A percentile compares a stretch with the other conserved stretches of the same genome.
phyloP scores from a whole-genome alignment of 2,113 vertebrate species.

The Hippocampus barbouri region DNA sequence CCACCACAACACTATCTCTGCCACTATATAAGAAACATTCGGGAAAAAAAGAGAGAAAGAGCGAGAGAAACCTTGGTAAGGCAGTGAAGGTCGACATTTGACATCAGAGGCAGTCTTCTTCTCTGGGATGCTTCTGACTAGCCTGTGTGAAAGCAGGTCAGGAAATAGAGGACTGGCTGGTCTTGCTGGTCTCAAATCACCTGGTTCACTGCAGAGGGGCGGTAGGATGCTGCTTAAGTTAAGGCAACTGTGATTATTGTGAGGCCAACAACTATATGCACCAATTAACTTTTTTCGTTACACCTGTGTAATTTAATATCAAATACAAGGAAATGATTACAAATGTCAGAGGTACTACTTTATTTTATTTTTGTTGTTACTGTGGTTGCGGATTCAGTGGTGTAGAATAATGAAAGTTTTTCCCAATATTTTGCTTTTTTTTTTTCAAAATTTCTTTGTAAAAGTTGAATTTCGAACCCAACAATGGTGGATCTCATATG shows the following conservation, averaged over 20 bases:
- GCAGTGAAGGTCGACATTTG: constrained; percentile 33
- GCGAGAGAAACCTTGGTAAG: constrained; percentile 39
- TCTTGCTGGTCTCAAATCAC: constrained; percentile 34
- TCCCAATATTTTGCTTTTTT: too few species aligned
- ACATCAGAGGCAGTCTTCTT: constrained; percentile 20
- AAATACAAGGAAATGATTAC: too few species aligned
- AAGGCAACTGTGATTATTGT: background rate
- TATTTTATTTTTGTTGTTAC: too few species aligned
- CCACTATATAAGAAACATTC: background rate
- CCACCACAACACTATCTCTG: background rate
- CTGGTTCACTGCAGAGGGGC: constrained; percentile 60
- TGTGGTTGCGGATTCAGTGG: too few species aligned
- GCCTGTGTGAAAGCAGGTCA: constrained; percentile 46
- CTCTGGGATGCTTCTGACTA: constrained; percentile 33
- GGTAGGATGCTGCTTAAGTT: background rate
- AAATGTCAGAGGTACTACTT: too few species aligned
- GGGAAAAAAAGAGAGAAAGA: constrained; percentile 1
- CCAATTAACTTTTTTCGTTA: background rate
- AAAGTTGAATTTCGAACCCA: too few species aligned
- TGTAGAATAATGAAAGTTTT: too few species aligned
- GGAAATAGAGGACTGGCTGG: constrained; percentile 48
- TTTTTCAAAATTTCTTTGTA: too few species aligned
- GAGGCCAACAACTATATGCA: background rate
- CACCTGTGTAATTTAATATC: too few species aligned
- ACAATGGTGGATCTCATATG: background rate